phyloP scores from a whole-genome alignment of 1,140 invertebrate genomes.

The Drosophila lini region DNA sequence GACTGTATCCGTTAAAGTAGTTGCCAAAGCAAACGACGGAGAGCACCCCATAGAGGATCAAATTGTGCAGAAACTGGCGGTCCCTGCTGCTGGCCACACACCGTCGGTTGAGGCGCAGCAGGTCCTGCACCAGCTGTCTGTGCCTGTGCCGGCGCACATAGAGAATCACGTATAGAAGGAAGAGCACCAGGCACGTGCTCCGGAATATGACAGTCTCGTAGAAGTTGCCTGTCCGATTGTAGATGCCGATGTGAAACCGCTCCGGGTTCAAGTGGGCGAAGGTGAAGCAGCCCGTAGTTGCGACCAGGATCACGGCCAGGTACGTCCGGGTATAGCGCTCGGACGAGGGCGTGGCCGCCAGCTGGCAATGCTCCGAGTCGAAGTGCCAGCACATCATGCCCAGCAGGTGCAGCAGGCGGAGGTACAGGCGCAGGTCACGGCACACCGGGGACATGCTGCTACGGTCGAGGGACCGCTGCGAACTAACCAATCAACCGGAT shows the following conservation, averaged over 20 bases:
- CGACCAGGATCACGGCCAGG: slow-evolving; percentile 5
- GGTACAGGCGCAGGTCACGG: slow-evolving; percentile 51
- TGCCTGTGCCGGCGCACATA: slow-evolving; percentile 52
- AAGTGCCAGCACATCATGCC: slow-evolving; percentile 55
- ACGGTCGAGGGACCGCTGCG: slow-evolving; percentile 4
- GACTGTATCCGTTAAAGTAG: slow-evolving; percentile 32
- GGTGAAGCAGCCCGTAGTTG: slow-evolving; percentile 14
- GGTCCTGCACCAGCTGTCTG: slow-evolving; percentile 26
- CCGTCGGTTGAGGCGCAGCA: slow-evolving; percentile 36
- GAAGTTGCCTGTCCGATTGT: slow-evolving; percentile 64
- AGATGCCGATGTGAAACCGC: slow-evolving; percentile 22
- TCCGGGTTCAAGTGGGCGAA: slow-evolving; percentile 41
- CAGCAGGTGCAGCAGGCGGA: slow-evolving; percentile 34
- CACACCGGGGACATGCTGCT: slow-evolving; percentile 50
- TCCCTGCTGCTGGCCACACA: slow-evolving; percentile 6
- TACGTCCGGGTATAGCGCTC: slow-evolving; percentile 46
- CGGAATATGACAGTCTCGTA: slow-evolving; percentile 55
- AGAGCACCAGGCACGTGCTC: slow-evolving; percentile 40
- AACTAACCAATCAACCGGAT: slow-evolving; percentile 40
- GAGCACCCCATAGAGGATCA: slow-evolving; percentile 37
- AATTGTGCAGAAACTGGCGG: slow-evolving; percentile 33
- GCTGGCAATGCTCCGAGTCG: slow-evolving; percentile 34
- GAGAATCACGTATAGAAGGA: slow-evolving; percentile 41
- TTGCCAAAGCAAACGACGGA: slow-evolving; percentile 24
- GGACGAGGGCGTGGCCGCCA: slow-evolving; percentile 19